A percentile compares a stretch with the other conserved stretches of the same genome.
Evolutionary conservation across 2,888 invertebrate genomes (phyloP).

Genomic region (Cheiracanthium punctorium): DNA sequence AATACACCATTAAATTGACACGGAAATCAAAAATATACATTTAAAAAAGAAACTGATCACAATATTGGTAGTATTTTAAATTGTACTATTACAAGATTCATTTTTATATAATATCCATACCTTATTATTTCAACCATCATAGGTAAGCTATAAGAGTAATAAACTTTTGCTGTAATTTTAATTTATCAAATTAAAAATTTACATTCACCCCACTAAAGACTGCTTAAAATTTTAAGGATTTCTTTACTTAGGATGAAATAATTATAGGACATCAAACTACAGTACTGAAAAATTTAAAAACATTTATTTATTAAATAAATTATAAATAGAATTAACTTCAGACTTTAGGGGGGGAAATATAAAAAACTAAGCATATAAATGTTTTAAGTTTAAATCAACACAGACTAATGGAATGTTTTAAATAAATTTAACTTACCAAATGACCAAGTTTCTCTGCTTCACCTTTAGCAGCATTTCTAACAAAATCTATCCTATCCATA

Average conservation of each 20-base stretch:
- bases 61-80: background rate
- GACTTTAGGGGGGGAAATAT: background rate
- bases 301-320: too few relatives aligned
- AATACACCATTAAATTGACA: background rate
- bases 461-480: constrained; percentile 88
- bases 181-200: background rate
- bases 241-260: too few relatives aligned
- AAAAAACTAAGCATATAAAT: background rate
- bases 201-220: constrained; percentile 13
- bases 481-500: constrained; percentile 88
- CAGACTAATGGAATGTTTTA: too few relatives aligned
- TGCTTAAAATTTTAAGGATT: background rate
- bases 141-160: constrained; percentile 67
- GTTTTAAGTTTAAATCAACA: background rate
- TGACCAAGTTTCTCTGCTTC: constrained; percentile 97
- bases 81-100: background rate
- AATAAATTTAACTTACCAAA: constrained; percentile 82
- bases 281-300: too few relatives aligned
- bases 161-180: constrained; percentile 54
- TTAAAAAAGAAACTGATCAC: background rate
- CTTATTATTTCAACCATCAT: constrained; percentile 55
- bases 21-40: background rate
- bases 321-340: too few relatives aligned
- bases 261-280: too few relatives aligned
- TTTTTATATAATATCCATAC: constrained; percentile 31